These are phyloP conservation scores for Psephotus haematonotus DNA, from an alignment of 2,113 vertebrate species.

Conservation along the genomic window DNA sequence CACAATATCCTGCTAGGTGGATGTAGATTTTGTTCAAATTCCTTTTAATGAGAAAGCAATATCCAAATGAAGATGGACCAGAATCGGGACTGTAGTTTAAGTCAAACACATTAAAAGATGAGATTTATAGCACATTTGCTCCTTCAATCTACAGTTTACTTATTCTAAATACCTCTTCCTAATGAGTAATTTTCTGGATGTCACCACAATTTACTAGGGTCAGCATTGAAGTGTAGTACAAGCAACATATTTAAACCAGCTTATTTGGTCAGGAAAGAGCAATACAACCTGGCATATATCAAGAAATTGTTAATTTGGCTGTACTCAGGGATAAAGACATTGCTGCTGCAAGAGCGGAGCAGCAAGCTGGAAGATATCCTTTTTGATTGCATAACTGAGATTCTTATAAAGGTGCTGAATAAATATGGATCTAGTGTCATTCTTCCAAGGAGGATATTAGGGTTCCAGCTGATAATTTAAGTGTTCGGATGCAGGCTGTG, in stretches of 20 bases:
- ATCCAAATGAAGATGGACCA: conserved; percentile 22
- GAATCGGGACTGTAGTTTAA: conserved; percentile 53
- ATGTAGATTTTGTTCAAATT: neutral
- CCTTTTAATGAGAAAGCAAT: conserved; percentile 7
- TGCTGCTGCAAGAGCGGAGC: neutral
- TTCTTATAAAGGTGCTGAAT: neutral
- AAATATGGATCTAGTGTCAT: neutral
- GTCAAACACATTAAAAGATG: conserved; percentile 53
- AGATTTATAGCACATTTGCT: conserved; percentile 50
- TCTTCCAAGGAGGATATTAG: neutral
- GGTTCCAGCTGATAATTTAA: neutral
- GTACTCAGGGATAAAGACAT: conserved; percentile 26
- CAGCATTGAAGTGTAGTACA: conserved; percentile 63
- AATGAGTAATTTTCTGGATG: conserved; percentile 75
- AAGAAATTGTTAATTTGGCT: conserved; percentile 61
- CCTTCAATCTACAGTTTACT: conserved; percentile 57
- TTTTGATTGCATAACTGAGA: conserved; percentile 13
- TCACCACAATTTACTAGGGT: conserved; percentile 67
- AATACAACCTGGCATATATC: conserved; percentile 44
- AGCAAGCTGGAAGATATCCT: neutral
- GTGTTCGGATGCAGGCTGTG: neutral
- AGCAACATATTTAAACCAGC: conserved; percentile 66
- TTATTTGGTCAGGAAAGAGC: conserved; percentile 63
- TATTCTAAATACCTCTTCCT: conserved; percentile 70
- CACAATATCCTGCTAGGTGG: neutral